These are phyloP conservation scores for Stictonetta naevosa DNA, from an alignment of 2,113 vertebrate genomes.

Conservation along the genomic window DNA sequence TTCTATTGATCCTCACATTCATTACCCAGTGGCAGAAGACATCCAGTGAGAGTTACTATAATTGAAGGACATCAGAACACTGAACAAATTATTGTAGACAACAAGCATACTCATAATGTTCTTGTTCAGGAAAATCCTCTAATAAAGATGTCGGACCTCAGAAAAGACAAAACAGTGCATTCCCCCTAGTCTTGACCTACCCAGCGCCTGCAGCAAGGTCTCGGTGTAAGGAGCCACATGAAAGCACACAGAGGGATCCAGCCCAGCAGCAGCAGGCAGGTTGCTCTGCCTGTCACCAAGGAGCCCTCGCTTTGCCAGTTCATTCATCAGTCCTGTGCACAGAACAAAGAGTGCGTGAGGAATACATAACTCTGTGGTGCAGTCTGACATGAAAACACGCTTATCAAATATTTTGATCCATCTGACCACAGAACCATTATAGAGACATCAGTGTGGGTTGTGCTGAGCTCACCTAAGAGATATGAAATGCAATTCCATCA, in stretches of 20 bases:
- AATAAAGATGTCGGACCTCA: background rate
- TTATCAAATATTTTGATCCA: background rate
- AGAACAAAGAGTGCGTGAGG: background rate
- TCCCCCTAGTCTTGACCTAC: conserved; percentile 17
- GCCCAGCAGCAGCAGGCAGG: background rate
- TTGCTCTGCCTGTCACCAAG: background rate
- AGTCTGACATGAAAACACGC: background rate
- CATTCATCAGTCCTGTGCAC: conserved; percentile 72
- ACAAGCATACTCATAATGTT: background rate
- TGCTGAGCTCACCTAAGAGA: background rate
- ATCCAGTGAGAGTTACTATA: background rate
- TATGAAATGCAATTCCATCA: background rate
- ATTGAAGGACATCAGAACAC: background rate
- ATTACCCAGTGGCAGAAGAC: background rate
- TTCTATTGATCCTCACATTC: background rate
- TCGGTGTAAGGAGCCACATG: conserved; percentile 61
- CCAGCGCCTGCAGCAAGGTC: conserved; percentile 46
- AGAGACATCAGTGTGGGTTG: background rate
- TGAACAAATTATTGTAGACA: background rate
- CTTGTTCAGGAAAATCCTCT: background rate
- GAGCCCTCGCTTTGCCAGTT: conserved; percentile 56
- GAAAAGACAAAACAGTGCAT: background rate
- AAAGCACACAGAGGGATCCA: conserved; percentile 41
- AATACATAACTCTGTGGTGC: background rate
- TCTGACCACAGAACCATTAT: background rate